Conservation (phyloP, 2,797 vertebrate species). For the Hybognathus amarus region DNA sequence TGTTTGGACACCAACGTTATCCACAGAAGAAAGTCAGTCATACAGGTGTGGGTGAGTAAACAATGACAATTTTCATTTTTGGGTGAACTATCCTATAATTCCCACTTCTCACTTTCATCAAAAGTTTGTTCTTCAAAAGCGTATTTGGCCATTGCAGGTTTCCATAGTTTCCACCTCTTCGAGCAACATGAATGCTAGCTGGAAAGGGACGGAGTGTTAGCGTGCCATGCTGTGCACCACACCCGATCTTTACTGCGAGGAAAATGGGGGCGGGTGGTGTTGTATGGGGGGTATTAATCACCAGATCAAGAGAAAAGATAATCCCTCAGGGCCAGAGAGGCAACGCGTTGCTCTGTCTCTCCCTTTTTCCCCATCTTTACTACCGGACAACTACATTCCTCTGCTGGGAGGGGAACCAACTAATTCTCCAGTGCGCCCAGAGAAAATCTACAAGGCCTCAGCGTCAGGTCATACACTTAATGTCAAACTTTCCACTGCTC, state of each 20-base stretch:
- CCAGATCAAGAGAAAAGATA: conserved; percentile 75
- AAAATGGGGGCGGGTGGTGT: conserved; percentile 48
- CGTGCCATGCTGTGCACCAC: conserved; percentile 68
- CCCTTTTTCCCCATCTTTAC: conserved; percentile 70
- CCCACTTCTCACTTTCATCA: conserved; percentile 62
- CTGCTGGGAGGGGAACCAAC: conserved; percentile 73
- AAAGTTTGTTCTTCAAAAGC: conserved; percentile 56
- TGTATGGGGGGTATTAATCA: conserved; percentile 77
- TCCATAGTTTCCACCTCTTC: conserved; percentile 58
- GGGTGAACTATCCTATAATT: conserved; percentile 28
- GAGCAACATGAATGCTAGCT: conserved; percentile 57
- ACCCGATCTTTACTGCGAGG: conserved; percentile 57
- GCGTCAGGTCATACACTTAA: conserved; percentile 55
- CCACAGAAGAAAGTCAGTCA: background rate
- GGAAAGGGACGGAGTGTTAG: conserved; percentile 56
- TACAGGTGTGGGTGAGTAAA: conserved; percentile 1
- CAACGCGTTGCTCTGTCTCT: conserved; percentile 68
- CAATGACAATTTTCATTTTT: background rate
- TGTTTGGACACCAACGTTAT: background rate
- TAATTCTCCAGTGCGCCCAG: conserved; percentile 53
- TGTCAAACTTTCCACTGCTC: conserved; percentile 54
- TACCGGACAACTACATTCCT: conserved; percentile 78
- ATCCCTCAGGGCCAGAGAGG: conserved; percentile 67
- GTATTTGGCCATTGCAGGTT: conserved; percentile 63
- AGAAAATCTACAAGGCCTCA: conserved; percentile 47